Percentiles rank a stretch among this genome's conserved stretches.
Evolutionary conservation across 2,797 vertebrate species (phyloP).

Genomic region (Anguilla megastoma): DNA sequence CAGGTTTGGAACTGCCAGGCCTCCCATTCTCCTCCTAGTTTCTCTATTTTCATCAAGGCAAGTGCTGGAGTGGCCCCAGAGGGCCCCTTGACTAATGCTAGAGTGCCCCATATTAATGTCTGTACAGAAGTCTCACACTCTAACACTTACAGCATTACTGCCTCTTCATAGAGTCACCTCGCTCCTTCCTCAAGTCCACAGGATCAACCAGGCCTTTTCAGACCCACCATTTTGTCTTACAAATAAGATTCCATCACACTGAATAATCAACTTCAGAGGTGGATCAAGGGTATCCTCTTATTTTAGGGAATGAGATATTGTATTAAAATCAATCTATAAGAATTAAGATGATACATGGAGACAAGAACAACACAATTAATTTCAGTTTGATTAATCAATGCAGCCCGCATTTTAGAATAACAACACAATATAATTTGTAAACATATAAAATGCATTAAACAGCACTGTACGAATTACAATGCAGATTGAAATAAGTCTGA

Average conservation of each 20-base stretch:
- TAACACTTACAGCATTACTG: background rate
- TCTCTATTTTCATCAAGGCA: background rate
- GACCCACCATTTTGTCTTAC: background rate
- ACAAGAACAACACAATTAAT: background rate
- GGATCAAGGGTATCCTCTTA: background rate
- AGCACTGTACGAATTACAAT: background rate
- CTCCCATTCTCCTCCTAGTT: background rate
- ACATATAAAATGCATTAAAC: background rate
- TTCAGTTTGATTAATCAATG: background rate
- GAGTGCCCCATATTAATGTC: background rate
- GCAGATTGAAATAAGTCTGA: conserved; percentile 1
- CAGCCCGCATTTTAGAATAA: background rate
- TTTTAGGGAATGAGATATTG: background rate
- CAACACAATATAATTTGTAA: background rate
- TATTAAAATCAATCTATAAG: background rate
- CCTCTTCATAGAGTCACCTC: background rate
- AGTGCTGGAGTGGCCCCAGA: background rate
- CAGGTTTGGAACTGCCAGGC: background rate
- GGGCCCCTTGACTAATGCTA: background rate
- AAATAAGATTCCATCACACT: background rate
- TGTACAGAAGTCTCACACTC: background rate
- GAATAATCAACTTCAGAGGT: background rate
- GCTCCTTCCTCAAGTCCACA: background rate
- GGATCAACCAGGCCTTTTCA: background rate
- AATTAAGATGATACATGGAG: background rate